Evolutionary conservation across 2,888 invertebrate genomes (phyloP), one percentile per base, ranked within the genome.

Genomic region (Polyploca ridens): DNA sequence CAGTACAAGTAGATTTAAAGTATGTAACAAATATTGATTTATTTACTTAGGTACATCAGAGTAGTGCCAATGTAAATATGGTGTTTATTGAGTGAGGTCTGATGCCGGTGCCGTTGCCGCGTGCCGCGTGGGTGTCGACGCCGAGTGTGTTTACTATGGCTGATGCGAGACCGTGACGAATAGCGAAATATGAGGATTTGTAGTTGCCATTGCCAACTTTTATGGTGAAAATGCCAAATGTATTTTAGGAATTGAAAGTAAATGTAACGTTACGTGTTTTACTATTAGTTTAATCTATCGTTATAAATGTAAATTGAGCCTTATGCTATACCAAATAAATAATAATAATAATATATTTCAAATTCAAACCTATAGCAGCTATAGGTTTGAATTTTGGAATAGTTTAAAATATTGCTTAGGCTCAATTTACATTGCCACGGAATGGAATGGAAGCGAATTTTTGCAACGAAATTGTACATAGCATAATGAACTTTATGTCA

Each of bases 161-260:
- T 19, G 54, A 54, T 19, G 54, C 54, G 41, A 19, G 44, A 19
- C 27, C 61, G 61, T 61, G 61, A 19, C 16, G 41, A 35, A 41
- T 41, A 61, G 27, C 16, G 61, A 61, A 61, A 27, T 44, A 27
- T 41, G 44, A 61, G 61, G 41, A 61, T 61, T 61, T 19, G 41
- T 44, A 13, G 59, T 59, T 59, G 38, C 41, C 61, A 27, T 38
- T 59, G 38, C 41, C 61, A 41, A 61, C 13, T 44, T n/a, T 41
- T 44, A 19, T 5, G 14, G 41, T 41, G 5, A 19, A 19, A 41
- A 13, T 61, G 38, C 41, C 41, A 19, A 44, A 61, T 61, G 19
- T 35, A 38, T 14, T 19, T 60, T 6, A 38, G 60, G 41, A 27
- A 27, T 27, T 16, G 19, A 19, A 38, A 35, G 19, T 11, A 38